A percentile compares a stretch with the other conserved stretches of the same genome.
phyloP scores from a whole-genome alignment of 2,797 vertebrate species.

The Chrosomus eos region DNA sequence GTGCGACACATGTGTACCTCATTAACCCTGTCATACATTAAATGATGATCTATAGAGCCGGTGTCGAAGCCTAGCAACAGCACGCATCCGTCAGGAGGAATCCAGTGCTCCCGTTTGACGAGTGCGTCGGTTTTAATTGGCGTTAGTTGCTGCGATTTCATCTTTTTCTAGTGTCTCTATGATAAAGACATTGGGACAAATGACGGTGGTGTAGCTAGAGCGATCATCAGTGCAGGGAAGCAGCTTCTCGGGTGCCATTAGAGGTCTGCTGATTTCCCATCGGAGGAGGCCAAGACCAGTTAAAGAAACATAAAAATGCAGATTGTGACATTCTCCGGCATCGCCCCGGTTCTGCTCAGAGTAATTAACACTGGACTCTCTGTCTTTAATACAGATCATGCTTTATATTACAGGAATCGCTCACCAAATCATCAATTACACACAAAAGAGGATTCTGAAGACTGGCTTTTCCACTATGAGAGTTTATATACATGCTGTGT shows the following conservation, averaged over 20 bases:
- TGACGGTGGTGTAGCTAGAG: slow-evolving; percentile 25
- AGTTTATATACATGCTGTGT: no score
- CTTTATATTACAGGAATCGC: neutral
- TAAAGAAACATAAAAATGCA: slow-evolving; percentile 62
- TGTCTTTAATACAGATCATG: neutral
- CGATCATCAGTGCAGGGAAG: slow-evolving; percentile 47
- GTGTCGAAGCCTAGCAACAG: slow-evolving; percentile 53
- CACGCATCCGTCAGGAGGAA: slow-evolving; percentile 7
- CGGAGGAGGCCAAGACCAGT: slow-evolving; percentile 36
- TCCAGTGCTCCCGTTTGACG: slow-evolving; percentile 12
- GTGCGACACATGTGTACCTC: slow-evolving; percentile 5
- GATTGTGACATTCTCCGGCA: slow-evolving; percentile 63
- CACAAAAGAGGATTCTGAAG: neutral
- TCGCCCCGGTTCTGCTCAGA: slow-evolving; percentile 10
- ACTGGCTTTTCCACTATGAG: neutral
- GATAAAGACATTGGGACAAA: slow-evolving; percentile 48
- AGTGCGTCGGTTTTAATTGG: slow-evolving; percentile 48
- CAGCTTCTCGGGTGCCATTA: slow-evolving; percentile 47
- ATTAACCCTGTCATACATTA: slow-evolving; percentile 11
- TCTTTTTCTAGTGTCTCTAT: slow-evolving; percentile 42
- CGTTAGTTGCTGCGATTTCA: slow-evolving; percentile 4
- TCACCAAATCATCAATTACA: neutral
- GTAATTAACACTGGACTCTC: slow-evolving; percentile 53
- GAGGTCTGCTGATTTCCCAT: slow-evolving; percentile 57
- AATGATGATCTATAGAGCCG: neutral